Conservation (phyloP, 2,888 invertebrate genomes). For the Torymus aiolomorphi region DNA sequence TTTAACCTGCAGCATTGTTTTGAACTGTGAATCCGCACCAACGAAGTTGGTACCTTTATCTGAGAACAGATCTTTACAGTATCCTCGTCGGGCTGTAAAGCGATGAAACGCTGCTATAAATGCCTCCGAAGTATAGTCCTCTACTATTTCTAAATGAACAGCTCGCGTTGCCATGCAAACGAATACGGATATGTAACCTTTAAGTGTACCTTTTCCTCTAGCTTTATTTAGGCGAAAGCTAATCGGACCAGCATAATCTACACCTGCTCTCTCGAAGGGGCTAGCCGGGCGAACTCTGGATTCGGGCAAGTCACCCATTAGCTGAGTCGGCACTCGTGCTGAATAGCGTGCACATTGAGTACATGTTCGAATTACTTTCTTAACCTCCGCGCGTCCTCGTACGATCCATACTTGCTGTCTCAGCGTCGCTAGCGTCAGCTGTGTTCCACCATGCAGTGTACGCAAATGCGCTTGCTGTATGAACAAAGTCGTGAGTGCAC, state of each 20-base stretch:
- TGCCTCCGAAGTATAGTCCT: conserved; percentile 55
- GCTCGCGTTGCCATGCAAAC: conserved; percentile 64
- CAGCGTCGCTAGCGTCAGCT: too few species aligned
- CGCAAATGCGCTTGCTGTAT: too few species aligned
- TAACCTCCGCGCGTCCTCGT: conserved; percentile 59
- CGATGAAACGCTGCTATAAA: conserved; percentile 59
- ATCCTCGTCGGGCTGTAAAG: conserved; percentile 60
- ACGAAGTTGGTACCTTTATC: conserved; percentile 62
- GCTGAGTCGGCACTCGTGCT: conserved; percentile 56
- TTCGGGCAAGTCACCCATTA: conserved; percentile 67
- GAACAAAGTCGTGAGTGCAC: too few species aligned
- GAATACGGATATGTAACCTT: conserved; percentile 59
- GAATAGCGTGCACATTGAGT: conserved; percentile 63
- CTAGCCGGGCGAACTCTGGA: conserved; percentile 60
- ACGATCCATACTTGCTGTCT: conserved; percentile 65
- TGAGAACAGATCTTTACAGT: too few species aligned
- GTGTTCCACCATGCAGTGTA: too few species aligned
- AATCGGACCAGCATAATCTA: conserved; percentile 63
- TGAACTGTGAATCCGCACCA: conserved; percentile 56
- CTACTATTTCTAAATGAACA: conserved; percentile 59
- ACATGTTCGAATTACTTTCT: conserved; percentile 62
- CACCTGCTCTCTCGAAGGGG: conserved; percentile 57
- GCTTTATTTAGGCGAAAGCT: conserved; percentile 42
- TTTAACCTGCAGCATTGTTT: background rate
- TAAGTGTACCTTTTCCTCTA: conserved; percentile 56